Evolutionary conservation across 2,113 vertebrate genomes (phyloP), one percentile per base, ranked within the genome.

Genomic region (Seriola dumerili): DNA sequence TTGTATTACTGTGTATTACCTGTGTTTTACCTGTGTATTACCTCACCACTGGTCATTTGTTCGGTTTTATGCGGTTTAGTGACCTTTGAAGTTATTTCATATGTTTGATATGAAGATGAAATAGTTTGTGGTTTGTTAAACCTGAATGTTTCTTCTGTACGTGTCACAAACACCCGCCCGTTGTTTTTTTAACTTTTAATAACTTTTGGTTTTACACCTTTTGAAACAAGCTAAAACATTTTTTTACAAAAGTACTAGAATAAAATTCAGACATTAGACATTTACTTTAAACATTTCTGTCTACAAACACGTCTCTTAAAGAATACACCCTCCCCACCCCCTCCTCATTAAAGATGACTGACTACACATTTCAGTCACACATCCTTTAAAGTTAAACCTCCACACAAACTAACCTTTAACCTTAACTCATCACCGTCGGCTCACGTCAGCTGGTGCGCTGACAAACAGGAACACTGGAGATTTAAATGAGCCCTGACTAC

Each of bases 401-500:
- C 8, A 79, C 79, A 88, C 67, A 66, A 64, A n/a, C 72, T 73
- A 42, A 42, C 40, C 40, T 42, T 42, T 42, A 42, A 80, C 23
- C 68, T 17, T 58, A 84, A 38, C 92, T 94, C 93, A 2, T 95
- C 95, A 93, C 93, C 95, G 93, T 92, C 92, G 94, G 95, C 95
- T 96, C 93, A 94, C 25, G 4, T 78, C 55, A 40, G 55, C 44
- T 78, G 4, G 10, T 42, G 40, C 32, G 63, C 32, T 85, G 73
- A 67, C 34, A 65, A 76, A 58, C 67, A 25, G 59, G 46, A 34
- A 69, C 44, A 36, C n/a, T 61, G 66, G 21, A 34, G 50, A 66
- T 77, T 25, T 94, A 96, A 95, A 95, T 94, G 95, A 77, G 19
- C 46, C 96, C 94, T 95, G 96, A 96, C 97, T 97, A 97, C 94